Evolutionary conservation across 2,113 vertebrate genomes (phyloP).

Genomic region (Cebus imitator): DNA sequence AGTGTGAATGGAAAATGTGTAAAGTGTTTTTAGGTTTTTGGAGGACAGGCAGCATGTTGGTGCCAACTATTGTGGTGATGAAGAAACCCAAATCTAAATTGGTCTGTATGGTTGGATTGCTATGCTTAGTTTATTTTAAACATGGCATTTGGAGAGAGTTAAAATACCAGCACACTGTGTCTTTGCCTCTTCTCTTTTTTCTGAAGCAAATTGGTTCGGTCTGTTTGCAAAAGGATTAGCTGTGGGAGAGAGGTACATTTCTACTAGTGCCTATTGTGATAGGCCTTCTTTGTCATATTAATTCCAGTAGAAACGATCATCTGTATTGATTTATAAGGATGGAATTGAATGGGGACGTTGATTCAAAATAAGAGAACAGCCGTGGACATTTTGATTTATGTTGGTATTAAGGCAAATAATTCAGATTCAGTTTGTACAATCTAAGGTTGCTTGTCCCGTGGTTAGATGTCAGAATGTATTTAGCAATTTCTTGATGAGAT

Average conservation of each 20-base stretch:
- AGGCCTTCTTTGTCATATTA: not conserved
- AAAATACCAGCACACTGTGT: slow-evolving; percentile 60
- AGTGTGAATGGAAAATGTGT: slow-evolving; percentile 60
- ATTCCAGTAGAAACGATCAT: slow-evolving; percentile 50
- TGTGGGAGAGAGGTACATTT: not conserved
- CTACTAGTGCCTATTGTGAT: not conserved
- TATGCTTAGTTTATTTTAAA: slow-evolving; percentile 69
- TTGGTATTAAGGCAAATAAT: slow-evolving; percentile 16
- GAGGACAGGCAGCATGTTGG: slow-evolving; percentile 2
- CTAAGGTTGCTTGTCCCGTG: slow-evolving; percentile 43
- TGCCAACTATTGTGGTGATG: slow-evolving; percentile 71
- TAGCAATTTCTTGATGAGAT: slow-evolving; percentile 22
- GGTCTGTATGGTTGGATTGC: slow-evolving; percentile 53
- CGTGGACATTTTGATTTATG: slow-evolving; percentile 50
- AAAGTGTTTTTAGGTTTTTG: slow-evolving; percentile 61
- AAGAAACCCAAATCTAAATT: slow-evolving; percentile 63
- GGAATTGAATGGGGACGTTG: not conserved
- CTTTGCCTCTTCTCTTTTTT: not conserved
- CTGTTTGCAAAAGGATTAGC: slow-evolving; percentile 28
- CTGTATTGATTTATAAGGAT: slow-evolving; percentile 39
- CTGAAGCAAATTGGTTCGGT: slow-evolving; percentile 36
- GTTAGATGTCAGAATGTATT: slow-evolving; percentile 56
- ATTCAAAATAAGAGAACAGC: slow-evolving; percentile 39
- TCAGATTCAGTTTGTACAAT: slow-evolving; percentile 46
- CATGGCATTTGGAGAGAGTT: slow-evolving; percentile 53